Conservation (phyloP, 23 tunicate species). For the Ciona savignyi region DNA sequence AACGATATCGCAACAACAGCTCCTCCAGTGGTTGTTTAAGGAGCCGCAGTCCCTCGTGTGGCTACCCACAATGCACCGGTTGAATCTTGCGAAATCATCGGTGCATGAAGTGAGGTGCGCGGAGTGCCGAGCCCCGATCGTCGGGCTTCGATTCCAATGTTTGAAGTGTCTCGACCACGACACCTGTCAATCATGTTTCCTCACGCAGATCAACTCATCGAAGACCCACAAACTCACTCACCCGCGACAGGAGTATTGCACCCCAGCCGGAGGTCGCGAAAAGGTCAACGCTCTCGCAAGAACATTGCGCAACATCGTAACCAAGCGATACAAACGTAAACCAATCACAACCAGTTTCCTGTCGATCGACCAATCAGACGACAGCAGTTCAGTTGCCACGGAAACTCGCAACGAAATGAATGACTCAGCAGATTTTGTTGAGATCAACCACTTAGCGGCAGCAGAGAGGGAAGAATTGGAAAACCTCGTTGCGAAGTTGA, state of each 20-base stretch:
- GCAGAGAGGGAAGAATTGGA: constrained; percentile 59
- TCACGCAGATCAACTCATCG: constrained; percentile 23
- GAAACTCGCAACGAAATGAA: neutral
- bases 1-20: constrained; percentile 46
- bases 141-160: constrained; percentile 84
- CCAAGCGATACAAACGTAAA: constrained; percentile 82
- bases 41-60: constrained; percentile 81
- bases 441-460: constrained; percentile 44
- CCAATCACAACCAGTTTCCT: constrained; percentile 36
- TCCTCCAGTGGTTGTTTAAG: constrained; percentile 35
- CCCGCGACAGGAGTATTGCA: constrained; percentile 82
- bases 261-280: constrained; percentile 58
- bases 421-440: constrained; percentile 17
- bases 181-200: constrained; percentile 71
- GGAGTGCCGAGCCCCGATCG: constrained; percentile 63
- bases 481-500: constrained; percentile 50
- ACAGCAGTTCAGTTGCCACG: constrained; percentile 3
- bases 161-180: constrained; percentile 72
- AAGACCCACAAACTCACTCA: constrained; percentile 61
- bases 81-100: constrained; percentile 48
- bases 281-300: constrained; percentile 69
- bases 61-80: constrained; percentile 87
- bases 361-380: constrained; percentile 29
- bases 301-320: constrained; percentile 73
- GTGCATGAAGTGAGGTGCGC: constrained; percentile 64